Percentiles rank a stretch among this genome's conserved stretches.
phyloP scores from a whole-genome alignment of 1,140 invertebrate species.

The Trichogramma pretiosum region DNA sequence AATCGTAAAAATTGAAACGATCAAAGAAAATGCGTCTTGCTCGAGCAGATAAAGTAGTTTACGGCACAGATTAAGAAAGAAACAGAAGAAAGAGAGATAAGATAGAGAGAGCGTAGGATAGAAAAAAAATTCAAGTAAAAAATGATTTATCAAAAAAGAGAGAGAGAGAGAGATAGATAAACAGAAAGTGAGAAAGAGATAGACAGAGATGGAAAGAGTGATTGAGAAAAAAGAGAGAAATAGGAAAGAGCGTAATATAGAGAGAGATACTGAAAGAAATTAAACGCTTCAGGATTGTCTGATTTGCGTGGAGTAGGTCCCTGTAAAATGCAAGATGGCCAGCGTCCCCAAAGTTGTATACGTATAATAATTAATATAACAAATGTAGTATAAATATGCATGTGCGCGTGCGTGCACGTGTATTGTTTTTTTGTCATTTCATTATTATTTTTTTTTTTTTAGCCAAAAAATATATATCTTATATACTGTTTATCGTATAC shows the following conservation, averaged over 20 bases:
- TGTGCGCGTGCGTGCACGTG: conserved; percentile 26
- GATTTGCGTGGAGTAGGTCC: conserved; percentile 44
- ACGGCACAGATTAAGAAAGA: conserved; percentile 7
- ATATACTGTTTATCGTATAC: conserved; percentile 9
- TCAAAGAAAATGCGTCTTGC: conserved; percentile 38
- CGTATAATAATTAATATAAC: conserved; percentile 30
- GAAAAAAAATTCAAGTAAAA: conserved; percentile 15
- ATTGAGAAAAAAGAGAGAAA: conserved; percentile 6
- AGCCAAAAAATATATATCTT: conserved; percentile 3
- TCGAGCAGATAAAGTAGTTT: not conserved
- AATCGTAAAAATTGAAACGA: conserved; percentile 40
- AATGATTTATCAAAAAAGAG: conserved; percentile 2
- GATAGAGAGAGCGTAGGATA: conserved; percentile 21
- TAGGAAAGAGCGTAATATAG: conserved; percentile 17
- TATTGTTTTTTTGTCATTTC: conserved; percentile 16
- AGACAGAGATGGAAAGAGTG: conserved; percentile 12
- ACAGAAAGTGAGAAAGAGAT: conserved; percentile 11
- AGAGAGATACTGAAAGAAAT: conserved; percentile 36
- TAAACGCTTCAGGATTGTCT: conserved; percentile 47
- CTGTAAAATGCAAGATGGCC: conserved; percentile 48
- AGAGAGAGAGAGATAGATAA: conserved; percentile 9
- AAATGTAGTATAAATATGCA: conserved; percentile 32
- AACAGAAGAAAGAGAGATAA: not conserved
- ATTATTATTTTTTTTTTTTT: no score
- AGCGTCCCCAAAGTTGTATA: conserved; percentile 44